Evolutionary conservation across 2,797 vertebrate species (phyloP).

Genomic region (Falco cherrug): DNA sequence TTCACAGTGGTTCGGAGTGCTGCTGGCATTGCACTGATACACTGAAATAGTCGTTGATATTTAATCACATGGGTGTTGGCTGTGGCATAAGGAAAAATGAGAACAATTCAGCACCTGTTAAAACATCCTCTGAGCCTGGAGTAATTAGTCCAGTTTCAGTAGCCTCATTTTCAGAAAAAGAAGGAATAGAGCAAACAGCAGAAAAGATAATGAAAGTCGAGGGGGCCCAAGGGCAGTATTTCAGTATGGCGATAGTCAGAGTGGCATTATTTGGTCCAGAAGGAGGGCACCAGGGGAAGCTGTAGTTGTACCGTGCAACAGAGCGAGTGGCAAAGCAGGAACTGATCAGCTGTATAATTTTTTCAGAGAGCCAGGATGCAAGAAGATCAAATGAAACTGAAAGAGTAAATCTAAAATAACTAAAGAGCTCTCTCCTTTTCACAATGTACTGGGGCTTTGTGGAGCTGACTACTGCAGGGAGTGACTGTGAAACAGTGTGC

Average conservation of each 20-base stretch:
- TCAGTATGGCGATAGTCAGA: neutral
- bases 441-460: neutral
- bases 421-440: neutral
- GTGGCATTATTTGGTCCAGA: neutral
- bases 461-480: neutral
- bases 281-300: neutral
- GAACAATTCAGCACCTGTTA: neutral
- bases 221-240: neutral
- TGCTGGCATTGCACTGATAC: neutral
- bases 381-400: neutral
- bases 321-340: neutral
- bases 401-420: neutral
- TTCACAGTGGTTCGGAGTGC: neutral
- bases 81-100: neutral
- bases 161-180: constrained; percentile 52
- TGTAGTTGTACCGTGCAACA: neutral
- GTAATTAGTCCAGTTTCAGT: constrained; percentile 49
- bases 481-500: neutral
- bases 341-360: neutral
- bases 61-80: neutral
- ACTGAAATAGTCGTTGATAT: neutral
- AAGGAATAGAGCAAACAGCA: neutral
- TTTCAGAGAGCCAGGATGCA: neutral
- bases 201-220: constrained; percentile 11
- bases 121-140: constrained; percentile 23